Percentiles rank a stretch among this genome's conserved stretches.
Conservation (phyloP, 2,888 invertebrate genomes). For the Caenorhabditis uteleia region DNA sequence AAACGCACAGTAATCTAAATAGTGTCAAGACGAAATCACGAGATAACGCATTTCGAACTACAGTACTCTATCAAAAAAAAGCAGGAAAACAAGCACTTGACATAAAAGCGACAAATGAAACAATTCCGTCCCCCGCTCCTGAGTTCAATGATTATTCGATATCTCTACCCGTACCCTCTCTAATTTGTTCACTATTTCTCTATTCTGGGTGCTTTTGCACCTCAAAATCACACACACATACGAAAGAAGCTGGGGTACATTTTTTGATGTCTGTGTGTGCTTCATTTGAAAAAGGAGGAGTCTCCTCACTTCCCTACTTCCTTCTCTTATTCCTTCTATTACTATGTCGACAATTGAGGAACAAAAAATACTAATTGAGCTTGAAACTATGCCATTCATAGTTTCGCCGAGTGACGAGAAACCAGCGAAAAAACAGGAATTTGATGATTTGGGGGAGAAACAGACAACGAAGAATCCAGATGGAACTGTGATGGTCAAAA, state of each 20-base stretch:
- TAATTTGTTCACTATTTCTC: slow-evolving; percentile 24
- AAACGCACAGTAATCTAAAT: too few species aligned
- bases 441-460: slow-evolving; percentile 11
- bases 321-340: not conserved
- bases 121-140: too few species aligned
- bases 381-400: slow-evolving; percentile 29
- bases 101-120: too few species aligned
- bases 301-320: slow-evolving; percentile 4
- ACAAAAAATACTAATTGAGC: slow-evolving; percentile 34
- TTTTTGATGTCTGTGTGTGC: too few species aligned
- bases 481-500: slow-evolving; percentile 2
- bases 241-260: not conserved
- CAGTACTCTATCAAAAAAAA: too few species aligned
- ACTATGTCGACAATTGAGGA: slow-evolving; percentile 26
- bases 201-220: slow-evolving; percentile 14
- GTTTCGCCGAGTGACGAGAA: slow-evolving; percentile 7
- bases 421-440: slow-evolving; percentile 8
- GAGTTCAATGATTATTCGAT: too few species aligned
- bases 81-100: too few species aligned
- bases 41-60: too few species aligned
- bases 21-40: too few species aligned
- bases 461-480: slow-evolving; percentile 5
- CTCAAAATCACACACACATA: not conserved
- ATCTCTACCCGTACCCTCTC: slow-evolving; percentile 10
- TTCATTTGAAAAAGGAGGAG: slow-evolving; percentile 2